These are phyloP conservation scores for Sylvicapra grimmia DNA, from an alignment of 2,113 vertebrate species.

Conservation along the genomic window DNA sequence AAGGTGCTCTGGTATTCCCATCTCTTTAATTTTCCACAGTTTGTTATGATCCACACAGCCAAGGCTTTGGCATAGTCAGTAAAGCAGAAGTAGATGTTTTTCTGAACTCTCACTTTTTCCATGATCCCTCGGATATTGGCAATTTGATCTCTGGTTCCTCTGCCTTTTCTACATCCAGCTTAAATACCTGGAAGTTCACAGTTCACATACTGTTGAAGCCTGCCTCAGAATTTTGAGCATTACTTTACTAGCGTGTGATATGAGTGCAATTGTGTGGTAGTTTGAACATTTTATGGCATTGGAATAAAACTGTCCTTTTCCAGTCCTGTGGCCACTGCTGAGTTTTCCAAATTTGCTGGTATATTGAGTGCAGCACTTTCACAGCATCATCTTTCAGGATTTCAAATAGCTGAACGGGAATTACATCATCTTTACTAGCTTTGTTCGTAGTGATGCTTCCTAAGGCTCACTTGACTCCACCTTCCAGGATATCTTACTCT, in stretches of 20 bases:
- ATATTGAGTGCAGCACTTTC: neutral
- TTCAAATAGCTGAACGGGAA: neutral
- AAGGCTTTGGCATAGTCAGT: neutral
- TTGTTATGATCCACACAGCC: neutral
- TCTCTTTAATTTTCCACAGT: neutral
- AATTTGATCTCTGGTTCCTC: neutral
- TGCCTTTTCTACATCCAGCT: neutral
- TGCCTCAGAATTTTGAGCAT: neutral
- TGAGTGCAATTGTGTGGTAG: neutral
- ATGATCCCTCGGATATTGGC: neutral
- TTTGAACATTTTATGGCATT: neutral
- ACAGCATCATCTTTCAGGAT: neutral
- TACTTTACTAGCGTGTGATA: neutral
- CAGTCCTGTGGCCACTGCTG: neutral
- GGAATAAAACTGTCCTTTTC: neutral
- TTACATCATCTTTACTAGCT: neutral
- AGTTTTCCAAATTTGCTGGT: neutral
- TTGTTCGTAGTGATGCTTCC: neutral
- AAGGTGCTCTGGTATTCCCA: neutral
- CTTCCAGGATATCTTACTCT: neutral
- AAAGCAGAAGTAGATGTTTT: neutral
- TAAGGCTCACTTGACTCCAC: neutral
- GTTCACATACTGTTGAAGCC: neutral
- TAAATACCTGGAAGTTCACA: neutral
- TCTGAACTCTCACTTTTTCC: neutral